Evolutionary conservation across 2,888 invertebrate genomes (phyloP), one percentile per base, ranked within the genome.

Genomic region (Yponomeuta sedellus): DNA sequence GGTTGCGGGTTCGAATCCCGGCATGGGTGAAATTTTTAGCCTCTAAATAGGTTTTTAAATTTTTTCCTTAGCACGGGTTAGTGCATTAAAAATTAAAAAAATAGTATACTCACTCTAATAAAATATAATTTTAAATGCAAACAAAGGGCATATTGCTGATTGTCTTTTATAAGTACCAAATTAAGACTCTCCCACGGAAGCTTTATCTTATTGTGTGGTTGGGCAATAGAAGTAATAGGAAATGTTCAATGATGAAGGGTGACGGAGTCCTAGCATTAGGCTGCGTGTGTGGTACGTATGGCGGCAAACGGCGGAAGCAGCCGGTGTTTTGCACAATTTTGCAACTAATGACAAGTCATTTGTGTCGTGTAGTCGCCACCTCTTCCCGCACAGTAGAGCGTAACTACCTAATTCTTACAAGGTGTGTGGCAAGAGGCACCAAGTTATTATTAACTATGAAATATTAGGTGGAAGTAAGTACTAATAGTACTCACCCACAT

Each of bases 321-420:
- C 10, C 34, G 44, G n/a, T 11, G 34, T 25, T 61, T n/a, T 61
- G 34, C 28, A 34, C 40, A 56, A 56, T 57, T 64, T 64, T 77
- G 83, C 78, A 77, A 78, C 81, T 85, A 85, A 88, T 86, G 81
- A 79, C 74, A 69, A 69, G 78, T 75, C 75, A 78, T 85, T 83
- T 77, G 77, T 74, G 74, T 59, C 34, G 57, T 58, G 25, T 57
- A 19, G 65, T 40, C 59, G 16, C 61, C 59, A 61, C 61, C 11
- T 59, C 10, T 59, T 65, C 39, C 61, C 61, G 44, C 40, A 20
- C 16, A 16, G 22, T 65, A 34, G 34, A 34, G 8, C 34, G 34
- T 34, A 69, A 71, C 66, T 52, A 16, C 34, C 28, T 62, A 34
- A 44, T 12, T 64, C 64, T 65, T 64, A 34, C 67, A 69, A 66